Conservation (phyloP, 2,888 invertebrate genomes). For the Amiota communis region DNA sequence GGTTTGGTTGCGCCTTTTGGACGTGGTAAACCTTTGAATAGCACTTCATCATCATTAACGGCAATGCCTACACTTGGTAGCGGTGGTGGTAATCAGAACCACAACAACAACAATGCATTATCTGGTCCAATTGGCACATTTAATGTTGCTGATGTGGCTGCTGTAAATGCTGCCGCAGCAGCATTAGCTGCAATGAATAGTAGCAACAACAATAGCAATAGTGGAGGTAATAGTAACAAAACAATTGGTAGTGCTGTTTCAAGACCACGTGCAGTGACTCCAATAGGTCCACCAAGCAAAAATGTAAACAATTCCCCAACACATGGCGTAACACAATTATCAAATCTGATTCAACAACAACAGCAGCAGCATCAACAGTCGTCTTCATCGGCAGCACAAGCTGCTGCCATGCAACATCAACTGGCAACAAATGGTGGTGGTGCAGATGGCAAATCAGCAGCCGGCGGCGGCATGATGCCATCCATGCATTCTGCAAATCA, state of each 20-base stretch:
- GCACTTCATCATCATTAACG: conserved; percentile 26
- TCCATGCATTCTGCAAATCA: conserved; percentile 50
- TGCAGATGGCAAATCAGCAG: conserved; percentile 36
- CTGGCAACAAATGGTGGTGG: background rate
- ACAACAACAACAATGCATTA: conserved; percentile 64
- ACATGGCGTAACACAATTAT: conserved; percentile 25
- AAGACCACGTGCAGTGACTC: conserved; percentile 66
- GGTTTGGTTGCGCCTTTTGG: conserved; percentile 68
- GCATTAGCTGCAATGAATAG: conserved; percentile 50
- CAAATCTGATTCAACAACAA: conserved; percentile 2
- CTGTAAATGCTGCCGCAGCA: conserved; percentile 67
- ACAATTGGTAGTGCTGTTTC: conserved; percentile 31
- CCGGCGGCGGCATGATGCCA: conserved; percentile 41
- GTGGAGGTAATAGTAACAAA: conserved; percentile 35
- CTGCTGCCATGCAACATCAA: conserved; percentile 27
- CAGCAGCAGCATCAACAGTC: background rate
- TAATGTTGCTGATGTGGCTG: conserved; percentile 71
- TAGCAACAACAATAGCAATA: conserved; percentile 35
- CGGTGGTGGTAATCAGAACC: conserved; percentile 9
- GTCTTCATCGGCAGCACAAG: background rate
- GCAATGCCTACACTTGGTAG: conserved; percentile 53
- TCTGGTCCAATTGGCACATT: conserved; percentile 71
- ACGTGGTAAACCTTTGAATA: conserved; percentile 64
- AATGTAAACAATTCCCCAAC: conserved; percentile 47
- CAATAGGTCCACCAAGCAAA: conserved; percentile 69